A percentile compares a stretch with the other conserved stretches of the same genome.
Evolutionary conservation across 2,113 vertebrate species (phyloP).

Genomic region (Herpetotheres cachinnans): DNA sequence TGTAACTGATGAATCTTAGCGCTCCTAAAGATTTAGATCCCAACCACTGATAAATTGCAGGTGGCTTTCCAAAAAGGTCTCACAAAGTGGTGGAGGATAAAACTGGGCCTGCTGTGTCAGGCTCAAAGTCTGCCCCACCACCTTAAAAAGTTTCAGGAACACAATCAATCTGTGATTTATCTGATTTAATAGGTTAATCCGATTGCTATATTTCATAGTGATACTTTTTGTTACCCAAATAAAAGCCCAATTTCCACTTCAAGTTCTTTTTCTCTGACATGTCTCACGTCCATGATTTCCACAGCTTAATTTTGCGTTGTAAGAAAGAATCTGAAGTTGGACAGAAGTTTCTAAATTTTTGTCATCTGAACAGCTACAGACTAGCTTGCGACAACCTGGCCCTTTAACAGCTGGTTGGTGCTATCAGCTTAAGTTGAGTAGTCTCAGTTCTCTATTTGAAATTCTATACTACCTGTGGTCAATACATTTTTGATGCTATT

Average conservation of each 20-base stretch:
- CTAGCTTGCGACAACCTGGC: not conserved
- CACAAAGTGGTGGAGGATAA: not conserved
- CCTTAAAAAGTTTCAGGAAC: not conserved
- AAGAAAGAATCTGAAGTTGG: not conserved
- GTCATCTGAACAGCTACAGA: not conserved
- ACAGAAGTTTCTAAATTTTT: not conserved
- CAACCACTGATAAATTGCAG: rapidly evolving
- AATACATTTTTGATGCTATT: not conserved
- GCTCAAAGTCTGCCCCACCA: not conserved
- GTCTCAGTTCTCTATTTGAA: not conserved
- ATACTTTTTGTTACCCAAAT: not conserved
- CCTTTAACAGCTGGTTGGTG: not conserved
- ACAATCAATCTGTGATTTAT: not conserved
- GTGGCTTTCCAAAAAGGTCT: not conserved
- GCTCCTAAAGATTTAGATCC: not conserved
- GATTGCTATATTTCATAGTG: not conserved
- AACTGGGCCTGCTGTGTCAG: not conserved
- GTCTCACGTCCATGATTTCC: not conserved
- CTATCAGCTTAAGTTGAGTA: not conserved
- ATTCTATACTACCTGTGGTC: not conserved
- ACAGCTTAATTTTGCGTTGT: not conserved
- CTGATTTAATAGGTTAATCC: not conserved
- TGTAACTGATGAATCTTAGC: not conserved
- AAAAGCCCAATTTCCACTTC: not conserved
- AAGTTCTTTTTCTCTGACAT: not conserved